These are phyloP conservation scores for Trogon surrucura DNA, from an alignment of 2,113 vertebrate species.

Conservation along the genomic window DNA sequence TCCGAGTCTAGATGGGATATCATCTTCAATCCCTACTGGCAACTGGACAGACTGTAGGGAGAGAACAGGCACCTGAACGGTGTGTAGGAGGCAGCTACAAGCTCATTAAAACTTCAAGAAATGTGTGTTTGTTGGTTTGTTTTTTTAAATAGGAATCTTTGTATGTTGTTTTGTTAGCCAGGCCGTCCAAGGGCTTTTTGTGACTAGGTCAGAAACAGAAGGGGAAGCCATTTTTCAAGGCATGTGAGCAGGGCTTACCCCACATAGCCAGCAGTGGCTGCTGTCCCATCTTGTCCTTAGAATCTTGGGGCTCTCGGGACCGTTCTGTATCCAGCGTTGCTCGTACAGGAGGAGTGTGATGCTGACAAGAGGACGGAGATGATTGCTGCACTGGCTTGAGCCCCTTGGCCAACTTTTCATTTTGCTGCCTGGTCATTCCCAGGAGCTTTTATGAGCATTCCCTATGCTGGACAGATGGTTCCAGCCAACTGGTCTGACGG, in stretches of 20 bases:
- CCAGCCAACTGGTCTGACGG: background rate
- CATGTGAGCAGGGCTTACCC: background rate
- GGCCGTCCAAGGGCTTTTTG: background rate
- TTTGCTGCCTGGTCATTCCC: background rate
- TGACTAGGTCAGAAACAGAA: background rate
- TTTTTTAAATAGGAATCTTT: background rate
- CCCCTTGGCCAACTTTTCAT: background rate
- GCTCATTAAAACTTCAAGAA: background rate
- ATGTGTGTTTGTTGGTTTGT: background rate
- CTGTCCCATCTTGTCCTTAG: background rate
- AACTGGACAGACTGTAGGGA: background rate
- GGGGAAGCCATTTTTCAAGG: background rate
- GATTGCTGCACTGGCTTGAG: background rate
- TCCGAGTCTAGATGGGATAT: background rate
- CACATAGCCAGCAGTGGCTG: background rate
- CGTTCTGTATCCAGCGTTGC: background rate
- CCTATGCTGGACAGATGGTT: background rate
- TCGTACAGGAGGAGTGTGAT: background rate
- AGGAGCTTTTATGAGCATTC: background rate
- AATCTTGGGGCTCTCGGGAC: background rate
- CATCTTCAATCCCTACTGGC: background rate
- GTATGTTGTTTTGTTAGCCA: background rate
- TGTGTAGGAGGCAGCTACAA: background rate
- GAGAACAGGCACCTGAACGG: background rate
- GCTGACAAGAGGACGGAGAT: background rate